Percentiles rank a stretch among this genome's conserved stretches.
Conservation (phyloP, 2,888 invertebrate species). For the Frankliniella fusca region DNA sequence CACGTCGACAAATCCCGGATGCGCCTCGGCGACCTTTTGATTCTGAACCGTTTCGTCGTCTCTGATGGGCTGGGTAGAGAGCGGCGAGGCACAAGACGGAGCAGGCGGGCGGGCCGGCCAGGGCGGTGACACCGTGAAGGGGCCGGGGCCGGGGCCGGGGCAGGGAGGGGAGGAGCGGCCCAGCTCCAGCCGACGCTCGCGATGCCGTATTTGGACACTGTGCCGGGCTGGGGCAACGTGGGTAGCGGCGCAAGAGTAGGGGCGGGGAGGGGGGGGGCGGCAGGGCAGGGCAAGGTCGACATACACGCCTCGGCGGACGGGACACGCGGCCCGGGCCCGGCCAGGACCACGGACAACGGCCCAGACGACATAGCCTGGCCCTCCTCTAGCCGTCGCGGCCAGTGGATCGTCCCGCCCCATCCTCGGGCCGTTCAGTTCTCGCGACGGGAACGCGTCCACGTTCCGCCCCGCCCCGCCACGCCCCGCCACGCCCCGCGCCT, state of each 20-base stretch:
- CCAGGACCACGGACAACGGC: no score
- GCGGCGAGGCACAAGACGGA: background rate
- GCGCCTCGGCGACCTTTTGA: no score
- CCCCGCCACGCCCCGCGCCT: background rate
- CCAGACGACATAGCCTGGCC: no score
- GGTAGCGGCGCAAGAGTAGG: background rate
- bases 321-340: background rate
- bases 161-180: background rate
- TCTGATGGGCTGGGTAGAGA: no score
- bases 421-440: background rate
- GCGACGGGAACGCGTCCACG: background rate
- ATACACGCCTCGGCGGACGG: no score
- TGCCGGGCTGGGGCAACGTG: constrained; percentile 6
- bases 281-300: constrained; percentile 14
- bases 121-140: background rate
- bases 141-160: background rate
- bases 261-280: background rate
- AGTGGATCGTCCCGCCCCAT: background rate
- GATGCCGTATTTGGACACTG: constrained; percentile 15
- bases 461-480: background rate
- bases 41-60: no score
- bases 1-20: no score
- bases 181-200: constrained; percentile 11
- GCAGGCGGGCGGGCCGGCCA: background rate
- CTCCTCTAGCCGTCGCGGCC: no score